Percentiles rank a stretch among this genome's conserved stretches.
These are phyloP conservation scores for Pogonocherus hispidulus DNA, from an alignment of 2,888 invertebrate species.

Conservation along the genomic window DNA sequence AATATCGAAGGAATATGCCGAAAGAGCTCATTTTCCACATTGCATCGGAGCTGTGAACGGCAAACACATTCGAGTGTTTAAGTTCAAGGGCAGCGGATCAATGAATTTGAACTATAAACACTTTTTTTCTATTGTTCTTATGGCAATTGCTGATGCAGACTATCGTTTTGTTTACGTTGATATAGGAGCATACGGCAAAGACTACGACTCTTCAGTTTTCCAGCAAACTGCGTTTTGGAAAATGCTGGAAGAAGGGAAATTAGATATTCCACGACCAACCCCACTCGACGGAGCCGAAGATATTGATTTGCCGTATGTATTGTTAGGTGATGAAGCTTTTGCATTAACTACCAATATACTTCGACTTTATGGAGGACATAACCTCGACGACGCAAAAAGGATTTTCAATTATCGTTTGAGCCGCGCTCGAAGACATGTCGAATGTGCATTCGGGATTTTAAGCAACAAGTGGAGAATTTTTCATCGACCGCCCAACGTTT, in stretches of 20 bases:
- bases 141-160: conserved; percentile 9
- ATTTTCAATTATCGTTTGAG: conserved; percentile 1
- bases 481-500: not conserved
- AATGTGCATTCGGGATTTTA: conserved; percentile 4
- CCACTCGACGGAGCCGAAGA: not conserved
- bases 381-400: not conserved
- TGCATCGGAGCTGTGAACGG: conserved; percentile 39
- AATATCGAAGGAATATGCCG: conserved; percentile 25
- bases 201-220: conserved; percentile 15
- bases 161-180: conserved; percentile 15
- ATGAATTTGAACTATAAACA: conserved; percentile 8
- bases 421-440: not conserved
- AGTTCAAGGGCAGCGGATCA: conserved; percentile 13
- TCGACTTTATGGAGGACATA: conserved; percentile 1
- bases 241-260: not conserved
- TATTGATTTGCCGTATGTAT: conserved; percentile 3
- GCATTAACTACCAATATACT: not conserved
- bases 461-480: conserved; percentile 12
- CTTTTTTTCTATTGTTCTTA: conserved; percentile 4
- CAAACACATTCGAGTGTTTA: conserved; percentile 30
- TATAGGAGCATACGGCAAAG: conserved; percentile 23
- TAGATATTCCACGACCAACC: conserved; percentile 11
- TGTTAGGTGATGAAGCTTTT: conserved; percentile 16
- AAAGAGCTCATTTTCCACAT: conserved; percentile 32
- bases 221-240: not conserved